Conservation (phyloP, 2,797 vertebrate species). For the Hybognathus amarus region DNA sequence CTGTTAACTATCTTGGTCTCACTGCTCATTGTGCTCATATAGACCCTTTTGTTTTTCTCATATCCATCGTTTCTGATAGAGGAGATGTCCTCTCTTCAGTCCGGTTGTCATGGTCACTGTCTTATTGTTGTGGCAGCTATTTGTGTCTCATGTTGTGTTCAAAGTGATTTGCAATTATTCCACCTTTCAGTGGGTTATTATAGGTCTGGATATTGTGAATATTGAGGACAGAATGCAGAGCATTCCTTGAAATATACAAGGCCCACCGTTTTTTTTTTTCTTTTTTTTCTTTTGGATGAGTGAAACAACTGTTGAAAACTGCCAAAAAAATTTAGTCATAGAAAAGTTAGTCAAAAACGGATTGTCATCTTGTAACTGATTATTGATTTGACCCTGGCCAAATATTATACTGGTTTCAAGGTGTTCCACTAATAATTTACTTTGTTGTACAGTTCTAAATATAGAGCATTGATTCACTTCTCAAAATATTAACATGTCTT, state of each 20-base stretch:
- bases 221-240: neutral
- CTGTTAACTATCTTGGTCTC: constrained; percentile 26
- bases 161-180: constrained; percentile 53
- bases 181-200: constrained; percentile 50
- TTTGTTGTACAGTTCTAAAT: constrained; percentile 20
- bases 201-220: constrained; percentile 38
- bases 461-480: constrained; percentile 34
- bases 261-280: neutral
- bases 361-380: neutral
- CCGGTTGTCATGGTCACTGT: constrained; percentile 57
- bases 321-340: neutral
- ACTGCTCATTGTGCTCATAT: constrained; percentile 14
- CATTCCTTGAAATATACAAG: constrained; percentile 4
- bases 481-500: constrained; percentile 17
- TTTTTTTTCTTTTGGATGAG: constrained; percentile 6
- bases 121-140: constrained; percentile 51
- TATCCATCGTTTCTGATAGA: constrained; percentile 37
- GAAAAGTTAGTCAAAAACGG: neutral
- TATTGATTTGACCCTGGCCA: constrained; percentile 28
- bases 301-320: neutral
- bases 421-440: constrained; percentile 32
- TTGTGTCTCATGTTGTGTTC: constrained; percentile 53
- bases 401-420: constrained; percentile 21
- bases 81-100: constrained; percentile 46
- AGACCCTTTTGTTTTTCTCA: constrained; percentile 37